phyloP scores from a whole-genome alignment of 35 echinoderm and acorn worm genomes.

The Holothuria glaberrima region DNA sequence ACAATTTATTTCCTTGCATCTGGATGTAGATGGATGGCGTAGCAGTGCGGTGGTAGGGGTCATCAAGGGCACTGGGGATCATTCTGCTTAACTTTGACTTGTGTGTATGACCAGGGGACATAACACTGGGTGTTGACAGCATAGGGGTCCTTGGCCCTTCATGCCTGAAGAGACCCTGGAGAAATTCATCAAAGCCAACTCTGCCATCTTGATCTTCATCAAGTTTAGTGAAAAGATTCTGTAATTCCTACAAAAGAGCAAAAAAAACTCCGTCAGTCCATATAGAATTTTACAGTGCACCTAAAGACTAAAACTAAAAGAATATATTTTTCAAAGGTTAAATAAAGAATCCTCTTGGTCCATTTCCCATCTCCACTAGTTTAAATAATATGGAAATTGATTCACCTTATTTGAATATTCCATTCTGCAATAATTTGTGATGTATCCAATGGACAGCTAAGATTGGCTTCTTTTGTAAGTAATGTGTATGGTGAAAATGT shows the following conservation, averaged over 20 bases:
- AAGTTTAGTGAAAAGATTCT: conserved; percentile 90
- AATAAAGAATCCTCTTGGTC: no score
- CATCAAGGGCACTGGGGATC: conserved; percentile 79
- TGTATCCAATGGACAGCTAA: no score
- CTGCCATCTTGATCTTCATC: conserved; percentile 84
- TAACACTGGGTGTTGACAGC: conserved; percentile 49
- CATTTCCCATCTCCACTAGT: no score
- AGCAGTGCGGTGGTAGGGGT: conserved; percentile 73
- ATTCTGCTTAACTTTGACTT: conserved; percentile 74
- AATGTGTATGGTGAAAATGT: no score
- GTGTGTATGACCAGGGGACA: conserved; percentile 69
- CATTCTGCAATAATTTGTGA: no score
- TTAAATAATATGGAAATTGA: no score
- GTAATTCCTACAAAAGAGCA: conserved; percentile 68
- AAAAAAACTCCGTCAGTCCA: neutral
- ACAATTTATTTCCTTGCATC: conserved; percentile 47
- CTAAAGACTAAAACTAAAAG: no score
- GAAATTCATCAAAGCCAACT: conserved; percentile 94
- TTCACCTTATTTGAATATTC: no score
- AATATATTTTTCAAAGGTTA: no score
- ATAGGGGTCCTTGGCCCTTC: conserved; percentile 68
- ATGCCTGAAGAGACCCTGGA: conserved; percentile 84
- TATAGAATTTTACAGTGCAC: no score
- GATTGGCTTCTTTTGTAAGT: no score
- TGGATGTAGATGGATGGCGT: conserved; percentile 72